Evolutionary conservation across 2,797 vertebrate genomes (phyloP), one percentile per base, ranked within the genome.

Genomic region (Pithecia hirsuta): DNA sequence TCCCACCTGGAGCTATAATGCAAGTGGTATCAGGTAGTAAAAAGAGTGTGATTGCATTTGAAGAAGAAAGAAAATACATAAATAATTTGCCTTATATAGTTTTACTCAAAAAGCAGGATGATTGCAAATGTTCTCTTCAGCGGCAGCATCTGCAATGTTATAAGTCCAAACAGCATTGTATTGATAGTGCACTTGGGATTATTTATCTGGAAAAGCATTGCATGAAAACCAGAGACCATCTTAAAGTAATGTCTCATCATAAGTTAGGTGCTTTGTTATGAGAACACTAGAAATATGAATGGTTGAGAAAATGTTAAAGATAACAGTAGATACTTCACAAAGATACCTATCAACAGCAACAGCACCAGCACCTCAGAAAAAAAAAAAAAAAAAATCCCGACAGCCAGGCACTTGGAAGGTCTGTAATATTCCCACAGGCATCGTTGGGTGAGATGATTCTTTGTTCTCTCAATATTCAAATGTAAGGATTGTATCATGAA

Each of bases 261-360:
- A 84, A 93, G 28, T 79, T 7, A 59, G 4, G 20, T 14, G 28
- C 79, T 96, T 89, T 97, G n/a, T 83, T 92, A 86, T 3, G 41
- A 92, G 30, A 89, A 89, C 26, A 4, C 36, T 72, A 89, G 9
- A 96, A 83, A 92, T 80, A 91, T 85, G 55, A 80, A 89, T 93
- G 20, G 17, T 90, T 44, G 15, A 91, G 70, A 87, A 92, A 80
- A 75, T 59, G 12, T 52, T 67, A 67, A 7, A 61, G 41, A 17
- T 55, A 83, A 88, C 1, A 64, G 19, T 55, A 89, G n/a, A 89
- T 46, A 87, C 15, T 95, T 75, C 19, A 72, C 72, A 46, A 59
- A 83, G 46, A 41, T 75, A 75, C 10, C 70, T 74, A 28, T 4
- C 22, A 30, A 72, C 76, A 44, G 17, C 22, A 30, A 72, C 76